These are phyloP conservation scores for Plusia festucae DNA, from an alignment of 2,888 invertebrate species.

Conservation along the genomic window DNA sequence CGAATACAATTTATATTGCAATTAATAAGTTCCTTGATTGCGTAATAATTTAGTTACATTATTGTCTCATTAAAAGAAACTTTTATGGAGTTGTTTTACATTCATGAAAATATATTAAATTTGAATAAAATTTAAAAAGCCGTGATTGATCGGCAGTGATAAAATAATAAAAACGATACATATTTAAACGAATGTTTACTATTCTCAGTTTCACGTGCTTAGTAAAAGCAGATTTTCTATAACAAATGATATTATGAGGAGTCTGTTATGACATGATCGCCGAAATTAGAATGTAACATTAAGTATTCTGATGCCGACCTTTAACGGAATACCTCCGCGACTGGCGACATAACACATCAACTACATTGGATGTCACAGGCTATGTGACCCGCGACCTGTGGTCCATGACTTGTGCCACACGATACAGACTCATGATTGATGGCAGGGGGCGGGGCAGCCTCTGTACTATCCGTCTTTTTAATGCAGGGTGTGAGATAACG, in stretches of 20 bases:
- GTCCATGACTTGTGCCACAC: conserved; percentile 32
- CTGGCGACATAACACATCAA: conserved; percentile 3
- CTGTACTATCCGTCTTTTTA: neutral
- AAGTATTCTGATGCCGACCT: neutral
- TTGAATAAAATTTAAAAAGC: no score
- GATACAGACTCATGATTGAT: conserved; percentile 32
- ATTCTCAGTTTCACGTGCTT: no score
- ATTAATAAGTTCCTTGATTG: conserved; percentile 15
- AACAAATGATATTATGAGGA: neutral
- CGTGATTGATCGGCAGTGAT: no score
- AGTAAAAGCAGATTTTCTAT: neutral
- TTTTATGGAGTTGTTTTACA: no score
- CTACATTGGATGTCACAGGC: conserved; percentile 1
- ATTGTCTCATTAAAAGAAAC: no score
- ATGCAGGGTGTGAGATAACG: neutral
- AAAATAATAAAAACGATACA: no score
- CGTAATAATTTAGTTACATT: neutral
- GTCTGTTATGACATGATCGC: neutral
- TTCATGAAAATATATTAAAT: no score
- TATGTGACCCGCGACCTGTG: conserved; percentile 9
- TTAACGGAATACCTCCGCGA: conserved; percentile 1
- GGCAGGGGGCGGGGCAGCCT: conserved; percentile 13
- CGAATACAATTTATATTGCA: neutral
- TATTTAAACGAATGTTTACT: no score
- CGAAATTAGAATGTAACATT: conserved; percentile 4